Evolutionary conservation across 2,797 vertebrate genomes (phyloP).

Genomic region (Cryptoprocta ferox): DNA sequence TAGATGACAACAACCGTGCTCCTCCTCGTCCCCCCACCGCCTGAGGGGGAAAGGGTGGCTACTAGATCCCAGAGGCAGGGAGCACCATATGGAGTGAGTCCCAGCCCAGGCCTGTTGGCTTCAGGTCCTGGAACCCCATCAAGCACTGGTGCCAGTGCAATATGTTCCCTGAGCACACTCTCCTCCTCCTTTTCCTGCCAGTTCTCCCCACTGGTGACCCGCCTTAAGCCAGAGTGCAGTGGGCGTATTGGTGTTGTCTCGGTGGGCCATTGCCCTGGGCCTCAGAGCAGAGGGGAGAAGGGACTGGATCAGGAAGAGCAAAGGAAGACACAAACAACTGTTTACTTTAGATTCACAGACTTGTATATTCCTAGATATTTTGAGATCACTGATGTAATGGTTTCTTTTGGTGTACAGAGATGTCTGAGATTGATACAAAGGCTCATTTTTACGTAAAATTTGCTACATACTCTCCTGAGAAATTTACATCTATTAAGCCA

Average conservation of each 20-base stretch:
- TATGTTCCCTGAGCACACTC: not conserved
- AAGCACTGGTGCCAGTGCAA: not conserved
- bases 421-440: not conserved
- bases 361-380: not conserved
- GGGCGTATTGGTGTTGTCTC: accelerated
- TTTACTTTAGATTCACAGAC: not conserved
- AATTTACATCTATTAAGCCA: not conserved
- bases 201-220: not conserved
- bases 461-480: not conserved
- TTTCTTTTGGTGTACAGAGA: not conserved
- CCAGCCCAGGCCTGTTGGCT: not conserved
- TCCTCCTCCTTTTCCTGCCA: not conserved
- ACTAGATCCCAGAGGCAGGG: not conserved
- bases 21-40: too few species aligned
- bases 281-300: not conserved
- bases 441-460: not conserved
- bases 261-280: not conserved
- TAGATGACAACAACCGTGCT: too few species aligned
- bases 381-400: not conserved
- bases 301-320: not conserved
- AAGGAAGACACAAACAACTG: not conserved
- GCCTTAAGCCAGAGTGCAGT: not conserved
- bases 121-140: not conserved
- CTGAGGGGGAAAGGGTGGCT: not conserved
- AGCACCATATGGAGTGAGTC: not conserved